Base-by-base conservation (phyloP, 2,888 invertebrate species). In the Julus scandinavius region DNA sequence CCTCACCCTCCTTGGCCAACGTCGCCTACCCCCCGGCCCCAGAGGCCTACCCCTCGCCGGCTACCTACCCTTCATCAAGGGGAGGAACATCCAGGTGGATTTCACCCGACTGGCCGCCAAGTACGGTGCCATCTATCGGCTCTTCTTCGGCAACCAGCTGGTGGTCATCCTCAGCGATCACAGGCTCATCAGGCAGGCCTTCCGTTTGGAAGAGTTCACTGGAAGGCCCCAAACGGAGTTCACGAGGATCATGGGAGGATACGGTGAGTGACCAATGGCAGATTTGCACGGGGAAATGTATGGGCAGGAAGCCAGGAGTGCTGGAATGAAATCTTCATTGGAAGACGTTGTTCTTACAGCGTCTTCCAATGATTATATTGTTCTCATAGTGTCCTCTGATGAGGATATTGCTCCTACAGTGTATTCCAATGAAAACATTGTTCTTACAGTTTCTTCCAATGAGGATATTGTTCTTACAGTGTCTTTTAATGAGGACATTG, bases 141-240 rank as follows among this genome's bases (percentile, higher is more conserved):
- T 96, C 11, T 93, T 95, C 83, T 94, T 97, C 87, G 97, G 97
- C 88, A 95, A 95, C 90, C 96, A 97, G 91, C 93, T 97, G 89
- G 95, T 96, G 13, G 95, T 98, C 88, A 96, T 98, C 88, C 94
- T 98, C 91, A 96, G 96, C 93, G 97, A 97, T 93, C 96, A 97
- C 93, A 95, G 95, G 92, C 94, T 96, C 91, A 97, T 98, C 91
- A 94, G 97, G 90, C 96, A 97, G 92, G 95, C 96, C 49, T 97
- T 97, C 92, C 94, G 96, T 20, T 95, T 95, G 87, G 97, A 97
- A 91, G 97, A 96, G 91, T 97, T 97, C 93, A 96, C 96, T 90
- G 97, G 96, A 89, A 94, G 97, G 88, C 98, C 98, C 89, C 95
- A 95, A 91, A 96, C 96, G 50, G 96, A 97, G 89, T 95, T 97